phyloP scores from a whole-genome alignment of 2,113 vertebrate genomes.

The Enhydra lutris region DNA sequence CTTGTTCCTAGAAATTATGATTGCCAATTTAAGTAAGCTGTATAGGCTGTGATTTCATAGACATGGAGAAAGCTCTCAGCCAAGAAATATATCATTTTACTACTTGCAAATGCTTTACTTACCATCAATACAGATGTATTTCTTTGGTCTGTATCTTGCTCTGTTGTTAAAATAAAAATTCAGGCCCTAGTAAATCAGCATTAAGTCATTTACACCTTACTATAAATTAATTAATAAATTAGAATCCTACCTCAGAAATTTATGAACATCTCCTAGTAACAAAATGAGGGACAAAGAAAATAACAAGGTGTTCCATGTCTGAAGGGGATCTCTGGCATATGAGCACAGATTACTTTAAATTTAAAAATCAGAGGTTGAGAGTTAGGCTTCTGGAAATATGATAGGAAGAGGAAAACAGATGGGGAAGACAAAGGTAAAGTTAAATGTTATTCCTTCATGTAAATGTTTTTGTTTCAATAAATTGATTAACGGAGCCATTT shows the following conservation, averaged over 20 bases:
- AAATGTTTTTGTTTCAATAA: conserved; percentile 3
- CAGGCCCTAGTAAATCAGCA: background rate
- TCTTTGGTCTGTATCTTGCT: background rate
- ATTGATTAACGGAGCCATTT: background rate
- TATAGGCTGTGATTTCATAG: conserved; percentile 53
- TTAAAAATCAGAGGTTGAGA: background rate
- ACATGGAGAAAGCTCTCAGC: background rate
- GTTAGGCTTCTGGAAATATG: background rate
- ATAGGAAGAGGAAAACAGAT: background rate
- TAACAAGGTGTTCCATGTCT: background rate
- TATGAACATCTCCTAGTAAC: background rate
- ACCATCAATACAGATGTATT: background rate
- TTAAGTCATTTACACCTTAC: background rate
- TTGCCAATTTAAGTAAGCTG: conserved; percentile 34
- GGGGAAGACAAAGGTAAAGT: background rate
- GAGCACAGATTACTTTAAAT: background rate
- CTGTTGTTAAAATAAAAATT: conserved; percentile 49
- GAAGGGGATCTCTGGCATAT: background rate
- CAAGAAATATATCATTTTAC: conserved; percentile 43
- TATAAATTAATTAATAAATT: background rate
- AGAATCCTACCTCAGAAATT: background rate
- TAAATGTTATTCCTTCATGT: background rate
- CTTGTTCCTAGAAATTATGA: conserved; percentile 10
- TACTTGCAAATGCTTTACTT: conserved; percentile 20
- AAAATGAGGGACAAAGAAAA: conserved; percentile 5